phyloP scores from a whole-genome alignment of 2,888 invertebrate species.

The Ptychoptera contaminata region DNA sequence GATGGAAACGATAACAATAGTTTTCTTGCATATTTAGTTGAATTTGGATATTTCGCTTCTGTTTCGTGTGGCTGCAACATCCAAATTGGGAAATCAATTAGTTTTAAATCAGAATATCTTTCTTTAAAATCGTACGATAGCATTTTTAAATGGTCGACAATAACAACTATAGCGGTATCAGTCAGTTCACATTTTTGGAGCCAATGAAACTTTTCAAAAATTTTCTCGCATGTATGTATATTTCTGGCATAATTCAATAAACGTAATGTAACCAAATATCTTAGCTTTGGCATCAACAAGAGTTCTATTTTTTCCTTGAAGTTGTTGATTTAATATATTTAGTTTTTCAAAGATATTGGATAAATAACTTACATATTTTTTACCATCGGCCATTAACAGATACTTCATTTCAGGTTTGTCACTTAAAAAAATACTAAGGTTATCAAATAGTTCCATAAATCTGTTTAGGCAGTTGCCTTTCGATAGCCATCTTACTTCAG shows the following conservation, averaged over 20 bases:
- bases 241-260: background rate
- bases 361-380: constrained; percentile 4
- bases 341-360: constrained; percentile 4
- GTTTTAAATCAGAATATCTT: constrained; percentile 5
- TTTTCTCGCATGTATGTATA: no score
- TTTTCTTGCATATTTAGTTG: background rate
- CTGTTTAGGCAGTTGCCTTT: constrained; percentile 5
- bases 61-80: constrained; percentile 10
- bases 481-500: background rate
- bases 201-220: no score
- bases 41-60: constrained; percentile 10
- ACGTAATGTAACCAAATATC: background rate
- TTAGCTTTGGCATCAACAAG: background rate
- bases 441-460: constrained; percentile 4
- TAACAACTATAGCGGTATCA: constrained; percentile 3
- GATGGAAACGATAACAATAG: constrained; percentile 9
- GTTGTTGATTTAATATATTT: constrained; percentile 5
- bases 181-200: background rate
- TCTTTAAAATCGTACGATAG: background rate
- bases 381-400: constrained; percentile 4
- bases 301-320: constrained; percentile 2
- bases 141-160: background rate
- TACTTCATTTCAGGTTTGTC: constrained; percentile 3
- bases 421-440: background rate
- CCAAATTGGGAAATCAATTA: constrained; percentile 7